A percentile compares a stretch with the other conserved stretches of the same genome.
These are phyloP conservation scores for Periophthalmus modestus DNA, from an alignment of 2,113 vertebrate species.

Conservation along the genomic window DNA sequence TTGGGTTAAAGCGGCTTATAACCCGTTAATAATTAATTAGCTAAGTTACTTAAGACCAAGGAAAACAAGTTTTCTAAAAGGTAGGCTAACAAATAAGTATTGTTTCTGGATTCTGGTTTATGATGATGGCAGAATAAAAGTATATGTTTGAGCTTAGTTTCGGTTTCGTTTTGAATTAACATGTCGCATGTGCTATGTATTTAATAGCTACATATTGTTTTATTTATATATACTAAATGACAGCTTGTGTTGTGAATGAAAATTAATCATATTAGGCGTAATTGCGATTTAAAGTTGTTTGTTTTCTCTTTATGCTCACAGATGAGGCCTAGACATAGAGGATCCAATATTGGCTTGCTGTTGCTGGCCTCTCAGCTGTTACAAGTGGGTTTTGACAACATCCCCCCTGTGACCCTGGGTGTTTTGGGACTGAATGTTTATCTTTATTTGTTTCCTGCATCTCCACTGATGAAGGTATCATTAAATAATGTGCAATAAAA, in stretches of 20 bases:
- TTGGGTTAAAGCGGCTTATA: not conserved
- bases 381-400: slow-evolving; percentile 85
- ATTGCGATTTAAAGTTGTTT: not conserved
- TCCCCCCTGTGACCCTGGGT: slow-evolving; percentile 88
- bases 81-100: not conserved
- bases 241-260: too few relatives aligned
- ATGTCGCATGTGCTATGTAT: too few relatives aligned
- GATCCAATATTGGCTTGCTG: slow-evolving; percentile 80
- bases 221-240: too few relatives aligned
- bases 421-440: slow-evolving; percentile 85
- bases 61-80: not conserved
- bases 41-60: not conserved
- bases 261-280: not conserved
- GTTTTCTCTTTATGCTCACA: slow-evolving; percentile 18
- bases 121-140: not conserved
- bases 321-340: slow-evolving; percentile 79
- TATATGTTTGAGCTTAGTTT: not conserved
- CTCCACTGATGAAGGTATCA: slow-evolving; percentile 67
- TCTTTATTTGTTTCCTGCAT: slow-evolving; percentile 85
- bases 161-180: not conserved
- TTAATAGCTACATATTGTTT: too few relatives aligned
- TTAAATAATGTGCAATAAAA: not conserved
- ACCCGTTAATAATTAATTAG: not conserved
- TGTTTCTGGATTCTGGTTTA: not conserved
- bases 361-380: slow-evolving; percentile 85